A percentile compares a stretch with the other conserved stretches of the same genome.
phyloP scores from a whole-genome alignment of 1,140 invertebrate species.

The Manduca sexta region DNA sequence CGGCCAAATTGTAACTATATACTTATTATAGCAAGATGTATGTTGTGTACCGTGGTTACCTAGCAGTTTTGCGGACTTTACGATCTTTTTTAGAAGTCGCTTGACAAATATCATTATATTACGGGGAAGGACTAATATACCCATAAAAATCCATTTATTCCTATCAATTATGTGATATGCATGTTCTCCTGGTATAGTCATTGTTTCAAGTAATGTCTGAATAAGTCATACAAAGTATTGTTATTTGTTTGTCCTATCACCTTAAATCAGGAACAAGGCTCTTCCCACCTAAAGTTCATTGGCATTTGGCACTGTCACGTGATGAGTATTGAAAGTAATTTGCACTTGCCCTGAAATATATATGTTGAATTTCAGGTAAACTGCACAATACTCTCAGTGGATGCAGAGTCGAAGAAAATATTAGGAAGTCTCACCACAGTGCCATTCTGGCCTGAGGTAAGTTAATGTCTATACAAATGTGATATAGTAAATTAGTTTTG shows the following conservation, averaged over 20 bases:
- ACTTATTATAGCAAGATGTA: not conserved
- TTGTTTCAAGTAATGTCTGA: too few relatives aligned
- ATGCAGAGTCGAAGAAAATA: constrained; percentile 54
- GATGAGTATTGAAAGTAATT: too few relatives aligned
- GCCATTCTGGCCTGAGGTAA: constrained; percentile 37
- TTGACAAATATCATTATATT: not conserved
- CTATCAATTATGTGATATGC: too few relatives aligned
- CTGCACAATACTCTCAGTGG: constrained; percentile 60
- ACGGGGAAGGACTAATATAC: too few relatives aligned
- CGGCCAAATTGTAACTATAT: constrained; percentile 75
- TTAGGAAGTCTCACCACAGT: constrained; percentile 44
- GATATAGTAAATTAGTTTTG: not conserved
- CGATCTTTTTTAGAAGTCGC: not conserved
- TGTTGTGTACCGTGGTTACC: not conserved
- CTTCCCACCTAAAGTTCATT: too few relatives aligned
- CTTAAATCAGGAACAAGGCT: too few relatives aligned
- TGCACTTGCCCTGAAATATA: too few relatives aligned
- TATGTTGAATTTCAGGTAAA: constrained; percentile 39
- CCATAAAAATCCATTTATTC: too few relatives aligned
- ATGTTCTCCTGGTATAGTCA: too few relatives aligned
- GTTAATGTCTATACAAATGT: constrained; percentile 14
- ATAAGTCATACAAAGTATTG: too few relatives aligned
- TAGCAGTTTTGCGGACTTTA: not conserved
- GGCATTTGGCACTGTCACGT: too few relatives aligned
- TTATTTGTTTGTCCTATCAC: too few relatives aligned